phyloP scores from a whole-genome alignment of 2,113 vertebrate species.

The Propithecus coquereli region DNA sequence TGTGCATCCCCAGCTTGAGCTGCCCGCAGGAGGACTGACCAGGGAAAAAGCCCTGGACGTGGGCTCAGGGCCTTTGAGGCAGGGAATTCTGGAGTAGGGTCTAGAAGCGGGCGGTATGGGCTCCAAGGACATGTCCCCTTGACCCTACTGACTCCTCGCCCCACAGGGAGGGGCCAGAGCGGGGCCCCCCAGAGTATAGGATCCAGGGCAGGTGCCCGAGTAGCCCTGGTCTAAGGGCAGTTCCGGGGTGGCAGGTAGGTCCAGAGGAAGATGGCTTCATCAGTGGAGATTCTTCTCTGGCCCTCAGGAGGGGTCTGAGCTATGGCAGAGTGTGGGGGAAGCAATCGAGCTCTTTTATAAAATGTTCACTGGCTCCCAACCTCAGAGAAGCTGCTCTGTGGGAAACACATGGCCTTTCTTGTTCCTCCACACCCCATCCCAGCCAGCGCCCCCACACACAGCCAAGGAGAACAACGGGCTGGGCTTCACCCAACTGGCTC shows the following conservation, averaged over 20 bases:
- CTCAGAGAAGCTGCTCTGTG: background rate
- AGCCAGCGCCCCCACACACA: background rate
- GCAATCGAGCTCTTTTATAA: background rate
- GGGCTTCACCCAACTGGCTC: background rate
- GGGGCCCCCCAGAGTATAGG: background rate
- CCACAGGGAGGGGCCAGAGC: background rate
- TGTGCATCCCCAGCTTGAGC: rapidly evolving
- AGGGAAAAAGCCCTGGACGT: background rate
- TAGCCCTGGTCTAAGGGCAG: background rate
- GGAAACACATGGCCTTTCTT: background rate
- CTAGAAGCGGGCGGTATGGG: background rate
- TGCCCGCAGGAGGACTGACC: background rate
- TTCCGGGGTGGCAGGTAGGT: background rate
- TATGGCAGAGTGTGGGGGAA: background rate
- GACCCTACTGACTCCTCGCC: background rate
- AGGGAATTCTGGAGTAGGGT: background rate
- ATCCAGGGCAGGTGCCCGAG: background rate
- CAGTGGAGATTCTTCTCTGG: background rate
- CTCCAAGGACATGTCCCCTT: background rate
- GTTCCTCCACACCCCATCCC: background rate
- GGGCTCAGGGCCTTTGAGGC: background rate
- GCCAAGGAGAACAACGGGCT: background rate
- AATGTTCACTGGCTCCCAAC: background rate
- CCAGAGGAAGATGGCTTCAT: background rate
- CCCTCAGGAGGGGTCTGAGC: background rate